Base-by-base conservation (phyloP, 2,888 invertebrate genomes). In the Phengaris arion region DNA sequence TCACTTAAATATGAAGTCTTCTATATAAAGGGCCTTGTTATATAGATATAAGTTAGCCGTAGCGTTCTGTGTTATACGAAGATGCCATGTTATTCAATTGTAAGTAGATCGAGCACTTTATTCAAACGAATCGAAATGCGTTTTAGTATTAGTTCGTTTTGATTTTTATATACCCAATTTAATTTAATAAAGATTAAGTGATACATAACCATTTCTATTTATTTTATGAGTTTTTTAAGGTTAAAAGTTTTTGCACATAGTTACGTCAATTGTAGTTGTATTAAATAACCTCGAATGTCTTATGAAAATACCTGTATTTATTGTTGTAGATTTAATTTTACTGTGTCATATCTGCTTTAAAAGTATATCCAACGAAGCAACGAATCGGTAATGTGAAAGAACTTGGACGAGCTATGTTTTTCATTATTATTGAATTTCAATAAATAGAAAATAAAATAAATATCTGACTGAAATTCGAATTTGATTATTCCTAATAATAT, bases 81-180 rank as follows among this genome's bases (percentile, higher is more conserved):
- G 87, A 87, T 90, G 91, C 90, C 91, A 91, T 91, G 87, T 87
- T 89, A 85, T 84, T 84, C 80, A 82, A 82, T 64, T 64, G 59
- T 64, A 80, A 78, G 79, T 84, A 83, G 82, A 75, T 74, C 81
- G 81, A 83, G 83, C 85, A 86, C 85, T 82, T 80, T 81, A 81
- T 81, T 79, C 76, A 80, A 85, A 87, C 88, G 90, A 88, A 89
- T 85, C 75, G 82, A 81, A 90, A 91, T 92, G 91, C 91, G 92
- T 92, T 93, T 88, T 92, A 92, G 92, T 92, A 92, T 91, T 89
- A 85, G 90, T 91, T 92, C 89, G 89, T 92, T 90, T 74, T 52
- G 13, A 78, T 81, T 80, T 22, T 78, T 79, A 79, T 78, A 80
- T 78, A 77, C 78, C 78, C 75, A 77, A 79, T 76, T 78, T 81